Percentiles rank a stretch among this genome's conserved stretches.
phyloP scores from a whole-genome alignment of 2,888 invertebrate species.

The Cephalotes varians region DNA sequence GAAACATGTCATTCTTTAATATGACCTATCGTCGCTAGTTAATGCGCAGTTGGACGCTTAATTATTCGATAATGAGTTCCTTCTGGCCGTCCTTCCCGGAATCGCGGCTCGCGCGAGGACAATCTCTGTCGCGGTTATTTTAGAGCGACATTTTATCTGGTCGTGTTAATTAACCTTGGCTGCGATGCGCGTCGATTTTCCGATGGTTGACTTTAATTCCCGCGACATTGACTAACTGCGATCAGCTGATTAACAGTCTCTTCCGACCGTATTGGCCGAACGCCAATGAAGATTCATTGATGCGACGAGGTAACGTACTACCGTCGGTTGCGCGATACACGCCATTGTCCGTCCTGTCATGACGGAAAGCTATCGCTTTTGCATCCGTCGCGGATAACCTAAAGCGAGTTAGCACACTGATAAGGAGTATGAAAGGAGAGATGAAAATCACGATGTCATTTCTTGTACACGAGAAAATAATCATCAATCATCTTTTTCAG shows the following conservation, averaged over 20 bases:
- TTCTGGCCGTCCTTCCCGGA: not conserved
- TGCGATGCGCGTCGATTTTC: slow-evolving; percentile 45
- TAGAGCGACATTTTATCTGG: slow-evolving; percentile 37
- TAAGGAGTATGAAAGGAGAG: not conserved
- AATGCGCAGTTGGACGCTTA: slow-evolving; percentile 23
- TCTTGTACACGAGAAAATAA: not conserved
- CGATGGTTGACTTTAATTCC: slow-evolving; percentile 65
- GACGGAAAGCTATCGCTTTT: slow-evolving; percentile 2
- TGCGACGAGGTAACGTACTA: slow-evolving; percentile 46
- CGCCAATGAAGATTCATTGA: slow-evolving; percentile 71
- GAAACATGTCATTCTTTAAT: not conserved
- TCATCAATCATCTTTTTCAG: slow-evolving; percentile 22
- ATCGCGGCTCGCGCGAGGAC: not conserved
- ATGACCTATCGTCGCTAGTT: not conserved
- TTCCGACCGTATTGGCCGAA: slow-evolving; percentile 61
- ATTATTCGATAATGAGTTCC: slow-evolving; percentile 40
- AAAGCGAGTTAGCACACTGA: not conserved
- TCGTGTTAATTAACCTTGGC: slow-evolving; percentile 73
- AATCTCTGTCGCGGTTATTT: slow-evolving; percentile 57
- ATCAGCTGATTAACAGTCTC: slow-evolving; percentile 65
- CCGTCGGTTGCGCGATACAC: not conserved
- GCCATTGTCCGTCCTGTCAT: slow-evolving; percentile 5
- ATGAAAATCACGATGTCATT: not conserved
- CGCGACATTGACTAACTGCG: slow-evolving; percentile 67
- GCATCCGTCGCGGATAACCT: not conserved